Evolutionary conservation across 2,888 invertebrate genomes (phyloP), one percentile per base, ranked within the genome.

Genomic region (Lottia scabra): DNA sequence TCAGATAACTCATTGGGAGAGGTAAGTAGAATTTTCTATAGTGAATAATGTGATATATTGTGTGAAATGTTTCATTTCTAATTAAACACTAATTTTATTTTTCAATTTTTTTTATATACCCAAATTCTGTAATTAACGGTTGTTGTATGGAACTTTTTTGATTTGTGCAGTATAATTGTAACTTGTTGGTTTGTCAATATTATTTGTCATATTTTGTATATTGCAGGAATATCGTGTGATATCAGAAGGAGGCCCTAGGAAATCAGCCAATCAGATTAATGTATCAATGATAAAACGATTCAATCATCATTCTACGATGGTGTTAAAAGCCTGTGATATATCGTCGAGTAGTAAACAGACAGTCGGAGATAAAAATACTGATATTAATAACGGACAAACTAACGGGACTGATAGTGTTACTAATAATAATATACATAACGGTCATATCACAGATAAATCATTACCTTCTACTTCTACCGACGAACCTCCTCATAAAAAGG

Each of bases 281-380:
- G 73, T 83, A 70, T 84, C 94, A 82, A 96, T 98, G 94, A 97
- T 98, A 71, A 95, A 96, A 89, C 92, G 92, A 80, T 98, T 98
- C 89, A 98, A 98, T 92, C 97, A 98, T 91, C 98, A 98, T 91
- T 98, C 98, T 80, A 97, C 97, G 84, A 97, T 97, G 96, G 97
- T 97, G 79, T 85, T 93, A 67, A 91, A 91, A 83, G 91, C 92
- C 8, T 84, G 85, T 76, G 80, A 83, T 68, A 75, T 74, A 46
- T 74, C 74, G 15, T 27, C 45, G 10, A 10, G 10, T 16, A 19
- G 13, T 23, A 56, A 56, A 10, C 38, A 38, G 38, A 23, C 23
- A 5, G 3, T 13, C 10, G 19, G 44, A 38, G 44, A 66, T 45
- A 43, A 66, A 30, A 26, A 16, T 16, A 30, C 16, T 56, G 19